A percentile compares a stretch with the other conserved stretches of the same genome.
Evolutionary conservation across 1,140 invertebrate species (phyloP).

Genomic region (Trichonephila clavipes): DNA sequence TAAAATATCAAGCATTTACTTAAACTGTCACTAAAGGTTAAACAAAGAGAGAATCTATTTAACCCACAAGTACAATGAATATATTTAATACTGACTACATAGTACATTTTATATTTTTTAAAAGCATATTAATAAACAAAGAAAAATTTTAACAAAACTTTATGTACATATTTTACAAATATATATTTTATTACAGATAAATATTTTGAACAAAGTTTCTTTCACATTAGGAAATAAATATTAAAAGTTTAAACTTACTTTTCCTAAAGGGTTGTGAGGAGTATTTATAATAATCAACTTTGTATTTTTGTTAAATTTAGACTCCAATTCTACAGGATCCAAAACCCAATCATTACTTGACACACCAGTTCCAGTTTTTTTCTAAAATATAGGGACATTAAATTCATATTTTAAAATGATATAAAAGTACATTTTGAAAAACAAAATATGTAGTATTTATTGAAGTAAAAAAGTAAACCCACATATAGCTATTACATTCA

Average conservation of each 20-base stretch:
- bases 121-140: background rate
- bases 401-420: background rate
- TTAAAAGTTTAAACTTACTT: conserved; percentile 83
- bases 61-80: too few relatives aligned
- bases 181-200: too few relatives aligned
- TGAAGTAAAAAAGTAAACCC: too few relatives aligned
- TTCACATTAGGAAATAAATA: too few relatives aligned
- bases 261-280: conserved; percentile 97
- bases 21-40: too few relatives aligned
- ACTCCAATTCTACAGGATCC: conserved; percentile 90
- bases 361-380: conserved; percentile 79
- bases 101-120: background rate
- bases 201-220: too few relatives aligned
- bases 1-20: too few relatives aligned
- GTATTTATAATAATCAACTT: conserved; percentile 98
- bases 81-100: too few relatives aligned
- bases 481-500: too few relatives aligned
- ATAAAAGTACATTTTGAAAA: background rate
- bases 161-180: too few relatives aligned
- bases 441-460: background rate
- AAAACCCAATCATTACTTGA: conserved; percentile 94
- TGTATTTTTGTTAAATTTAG: conserved; percentile 93
- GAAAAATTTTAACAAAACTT: too few relatives aligned
- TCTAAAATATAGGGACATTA: conserved; percentile 75
- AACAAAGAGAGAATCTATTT: background rate